Base-by-base conservation (phyloP, 2,113 vertebrate species). In the Phylloscopus trochilus region DNA sequence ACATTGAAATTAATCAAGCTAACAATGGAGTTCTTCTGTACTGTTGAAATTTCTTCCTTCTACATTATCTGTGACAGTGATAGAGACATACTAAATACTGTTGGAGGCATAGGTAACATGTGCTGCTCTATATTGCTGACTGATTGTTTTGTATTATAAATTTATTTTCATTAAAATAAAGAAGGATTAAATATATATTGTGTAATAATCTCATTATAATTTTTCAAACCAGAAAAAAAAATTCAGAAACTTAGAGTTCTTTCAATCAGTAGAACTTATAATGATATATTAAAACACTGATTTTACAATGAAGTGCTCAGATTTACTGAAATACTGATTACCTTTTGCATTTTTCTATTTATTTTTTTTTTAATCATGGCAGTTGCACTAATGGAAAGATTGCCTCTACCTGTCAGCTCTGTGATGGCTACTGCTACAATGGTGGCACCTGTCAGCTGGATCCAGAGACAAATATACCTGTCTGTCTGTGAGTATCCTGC, bases 381-480 rank as follows among this genome's bases (percentile, higher is more conserved):
- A 99, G 99, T 97, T 99, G 99, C 97, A 99, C 98, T 92, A 99
- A 99, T 94, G 99, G 99, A 94, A 99, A 99, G 97, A 98, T 99
- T 87, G 99, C 99, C 77, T 98, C 99, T 35, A 99, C 99, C 96
- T 99, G 99, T 97, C 99, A 99, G 96, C 97, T 99, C 91, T 99
- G 99, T 98, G 99, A 99, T 74, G 99, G 99, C 83, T 99, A 99
- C 98, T 99, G 99, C 96, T 99, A 99, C 97, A 99, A 99, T 69
- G 99, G 99, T 92, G 99, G 99, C 92, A 99, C 98, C 21, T 99
- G 99, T 97, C 99, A 99, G 91, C 98, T 99, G 97, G 99, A 99
- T 97, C 98, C 99, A 7, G 99, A 99, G 97, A 99, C 99, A 96
- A 99, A 98, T 92, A 95, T 99, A 84, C 99, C 99, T 96, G 98